Base-by-base conservation (phyloP, 2,797 vertebrate species). In the Huso huso region DNA sequence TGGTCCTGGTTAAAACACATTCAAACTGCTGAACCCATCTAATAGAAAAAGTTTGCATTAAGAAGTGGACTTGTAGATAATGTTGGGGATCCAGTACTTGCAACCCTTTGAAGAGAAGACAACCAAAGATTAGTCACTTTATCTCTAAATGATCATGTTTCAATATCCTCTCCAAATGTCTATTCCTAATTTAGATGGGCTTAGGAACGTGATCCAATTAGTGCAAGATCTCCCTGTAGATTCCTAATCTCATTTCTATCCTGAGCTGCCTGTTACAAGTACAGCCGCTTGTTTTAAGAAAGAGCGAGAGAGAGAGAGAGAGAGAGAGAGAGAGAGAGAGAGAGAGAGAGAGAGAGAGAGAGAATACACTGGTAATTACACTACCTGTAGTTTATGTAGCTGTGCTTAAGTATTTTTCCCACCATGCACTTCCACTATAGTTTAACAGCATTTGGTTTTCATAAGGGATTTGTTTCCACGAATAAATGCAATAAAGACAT, bases 181-280 rank as follows among this genome's bases (percentile, higher is more conserved):
- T 57, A 69, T 9, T 10, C 23, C 52, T 15, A 62, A 62, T 70
- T 70, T 70, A 55, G 65, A 49, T n/a, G 48, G 52, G 10, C 52
- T 51, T 50, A 55, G 18, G 61, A 66, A 10, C 10, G 8, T 49
- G 8, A 51, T 6, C 37, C 48, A 63, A 57, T 61, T 49, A 60
- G 51, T 10, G 10, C n/a, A 70, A 70, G 6, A 37, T 48, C 51
- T 49, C 51, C 68, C 51, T 49, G 64, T 10, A 62, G 59, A 58
- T 23, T 12, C 8, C 37, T 52, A 62, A 18, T 48, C 58, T 58
- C 11, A 8, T 23, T 5, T 60, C 53, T 49, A 66, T 60, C 55
- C 55, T 18, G 18, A 12, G 52, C 8, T 11, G 64, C 10, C 64
- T 55, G 48, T 15, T 51, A 15, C 4, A 37, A 15, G 64, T 37